Evolutionary conservation across 2,113 vertebrate genomes (phyloP), one percentile per base, ranked within the genome.

Genomic region (Vombatus ursinus): DNA sequence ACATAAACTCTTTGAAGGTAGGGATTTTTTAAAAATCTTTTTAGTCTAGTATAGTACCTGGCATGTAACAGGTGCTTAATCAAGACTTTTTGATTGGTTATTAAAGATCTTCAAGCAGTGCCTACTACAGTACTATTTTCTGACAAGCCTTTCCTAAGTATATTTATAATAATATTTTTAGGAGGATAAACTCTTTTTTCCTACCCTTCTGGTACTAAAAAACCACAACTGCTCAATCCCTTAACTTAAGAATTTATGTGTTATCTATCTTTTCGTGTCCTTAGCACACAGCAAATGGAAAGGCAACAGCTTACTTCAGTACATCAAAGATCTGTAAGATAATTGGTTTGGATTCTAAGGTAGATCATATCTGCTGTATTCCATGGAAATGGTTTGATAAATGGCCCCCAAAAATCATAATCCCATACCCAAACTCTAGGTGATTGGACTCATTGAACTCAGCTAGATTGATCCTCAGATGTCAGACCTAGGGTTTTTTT

Each of bases 51-150:
- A 77, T 0, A 22, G 14, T 84, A n/a, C 16, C 19, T 84, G n/a
- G 68, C 5, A 44, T 77, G 23, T 84, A 84, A 22, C 44, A 84
- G 68, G 22, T 22, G 9, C 19, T 44, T n/a, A 84, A 84, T 84
- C 68, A 44, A 84, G 37, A 7, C 16, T 84, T 84, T 84, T 84
- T 44, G 37, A 23, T 84, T 44, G 37, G n/a, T 77, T 84, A 44
- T 94, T 77, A 91, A 47, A 91, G 52, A 94, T 90, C 95, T 96
- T 96, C 57, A 61, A 90, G 50, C 48, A 91, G 95, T 52, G 49
- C 14, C 47, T 94, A 89, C 48, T n/a, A 22, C 50, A 92, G 22
- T 11, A n/a, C 14, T 92, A 61, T 31, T 84, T 93, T 77, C 5
- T 95, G 22, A 93, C 19, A 44, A 28, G 47, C 50, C 92, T 48